A percentile compares a stretch with the other conserved stretches of the same genome.
Conservation (phyloP, 2,797 vertebrate species). For the Schizopygopsis malacanthus region DNA sequence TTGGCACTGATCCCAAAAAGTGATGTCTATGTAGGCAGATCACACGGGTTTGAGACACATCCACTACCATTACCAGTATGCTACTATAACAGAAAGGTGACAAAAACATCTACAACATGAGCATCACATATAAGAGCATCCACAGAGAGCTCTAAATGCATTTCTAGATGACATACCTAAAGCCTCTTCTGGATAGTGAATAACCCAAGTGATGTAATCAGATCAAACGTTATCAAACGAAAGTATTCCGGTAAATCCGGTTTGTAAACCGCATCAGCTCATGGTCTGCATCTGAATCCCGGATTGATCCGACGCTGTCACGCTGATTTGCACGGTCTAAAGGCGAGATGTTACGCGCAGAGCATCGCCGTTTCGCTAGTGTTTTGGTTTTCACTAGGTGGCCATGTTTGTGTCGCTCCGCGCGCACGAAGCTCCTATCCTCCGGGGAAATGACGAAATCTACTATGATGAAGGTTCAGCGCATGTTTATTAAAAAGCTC, state of each 20-base stretch:
- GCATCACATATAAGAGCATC: neutral
- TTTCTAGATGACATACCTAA: conserved; percentile 23
- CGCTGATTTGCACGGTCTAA: neutral
- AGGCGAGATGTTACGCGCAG: neutral
- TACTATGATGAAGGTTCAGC: conserved; percentile 13
- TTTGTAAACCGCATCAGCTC: neutral
- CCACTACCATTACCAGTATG: neutral
- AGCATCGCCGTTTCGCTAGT: conserved; percentile 2
- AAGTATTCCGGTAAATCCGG: neutral
- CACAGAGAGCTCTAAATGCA: neutral
- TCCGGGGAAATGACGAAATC: neutral
- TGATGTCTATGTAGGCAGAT: neutral
- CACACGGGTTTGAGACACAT: neutral
- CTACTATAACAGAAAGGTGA: neutral
- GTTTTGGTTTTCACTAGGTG: conserved; percentile 41
- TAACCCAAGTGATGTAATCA: conserved; percentile 29
- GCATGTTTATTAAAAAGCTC: conserved; percentile 9
- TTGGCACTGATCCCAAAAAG: neutral
- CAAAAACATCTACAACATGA: neutral
- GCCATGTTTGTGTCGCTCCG: conserved; percentile 51
- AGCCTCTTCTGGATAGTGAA: conserved; percentile 22
- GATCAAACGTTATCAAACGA: conserved; percentile 34
- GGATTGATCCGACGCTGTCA: neutral
- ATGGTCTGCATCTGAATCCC: neutral
- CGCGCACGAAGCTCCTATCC: conserved; percentile 38